These are phyloP conservation scores for Cryptosula pallasiana DNA, from an alignment of 2,888 invertebrate genomes.

Conservation along the genomic window DNA sequence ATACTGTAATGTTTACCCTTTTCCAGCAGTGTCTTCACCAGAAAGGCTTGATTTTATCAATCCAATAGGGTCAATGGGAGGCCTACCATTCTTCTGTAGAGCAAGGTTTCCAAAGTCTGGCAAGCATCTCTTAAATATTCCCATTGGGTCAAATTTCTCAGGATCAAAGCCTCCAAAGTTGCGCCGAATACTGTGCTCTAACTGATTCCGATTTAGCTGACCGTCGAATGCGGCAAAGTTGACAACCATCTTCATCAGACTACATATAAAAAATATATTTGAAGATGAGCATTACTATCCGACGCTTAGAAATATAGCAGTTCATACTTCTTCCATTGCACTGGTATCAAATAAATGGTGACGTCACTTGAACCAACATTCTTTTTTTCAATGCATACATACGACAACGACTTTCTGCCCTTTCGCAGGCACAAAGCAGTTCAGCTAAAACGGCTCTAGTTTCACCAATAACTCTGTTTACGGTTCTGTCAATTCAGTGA, in stretches of 20 bases:
- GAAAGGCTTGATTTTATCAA: slow-evolving; percentile 22
- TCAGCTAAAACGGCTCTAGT: too few species aligned
- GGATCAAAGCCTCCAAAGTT: slow-evolving; percentile 44
- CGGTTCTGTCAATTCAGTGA: too few species aligned
- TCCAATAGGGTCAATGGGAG: slow-evolving; percentile 18
- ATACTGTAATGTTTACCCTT: slow-evolving; percentile 18
- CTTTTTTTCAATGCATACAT: too few species aligned
- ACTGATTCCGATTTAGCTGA: slow-evolving; percentile 33
- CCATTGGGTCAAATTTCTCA: slow-evolving; percentile 33
- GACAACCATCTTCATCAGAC: slow-evolving; percentile 41
- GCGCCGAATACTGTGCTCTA: slow-evolving; percentile 36
- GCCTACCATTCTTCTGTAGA: not conserved
- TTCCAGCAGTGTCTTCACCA: slow-evolving; percentile 5
- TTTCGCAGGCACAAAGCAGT: too few species aligned
- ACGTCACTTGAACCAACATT: too few species aligned
- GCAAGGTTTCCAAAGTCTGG: not conserved
- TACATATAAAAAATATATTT: slow-evolving; percentile 26
- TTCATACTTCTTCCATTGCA: too few species aligned
- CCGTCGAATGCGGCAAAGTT: slow-evolving; percentile 33
- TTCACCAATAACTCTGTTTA: too few species aligned
- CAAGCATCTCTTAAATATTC: slow-evolving; percentile 31
- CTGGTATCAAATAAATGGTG: too few species aligned
- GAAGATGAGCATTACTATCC: too few species aligned
- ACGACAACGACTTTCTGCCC: too few species aligned
- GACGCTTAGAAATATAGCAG: too few species aligned